A percentile compares a stretch with the other conserved stretches of the same genome.
phyloP scores from a whole-genome alignment of 2,113 vertebrate species.

The Puffinus mauretanicus region DNA sequence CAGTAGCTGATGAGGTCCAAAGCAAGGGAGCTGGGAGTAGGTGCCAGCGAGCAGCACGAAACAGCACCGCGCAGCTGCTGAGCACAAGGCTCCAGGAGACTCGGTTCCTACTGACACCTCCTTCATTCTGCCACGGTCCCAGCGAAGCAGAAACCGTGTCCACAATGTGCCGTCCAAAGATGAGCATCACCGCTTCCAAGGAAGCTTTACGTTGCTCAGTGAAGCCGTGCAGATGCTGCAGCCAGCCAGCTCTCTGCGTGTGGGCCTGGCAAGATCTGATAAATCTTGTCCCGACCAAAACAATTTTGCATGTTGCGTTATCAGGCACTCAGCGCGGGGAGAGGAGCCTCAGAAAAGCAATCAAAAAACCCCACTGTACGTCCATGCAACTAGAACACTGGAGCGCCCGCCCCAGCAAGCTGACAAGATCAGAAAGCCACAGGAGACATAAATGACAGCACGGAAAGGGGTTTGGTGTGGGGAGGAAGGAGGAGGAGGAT shows the following conservation, averaged over 20 bases:
- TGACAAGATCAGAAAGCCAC: constrained; percentile 24
- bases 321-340: not conserved
- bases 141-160: not conserved
- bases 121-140: not conserved
- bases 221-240: not conserved
- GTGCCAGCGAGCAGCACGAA: not conserved
- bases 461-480: not conserved
- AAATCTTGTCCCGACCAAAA: not conserved
- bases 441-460: not conserved
- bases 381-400: not conserved
- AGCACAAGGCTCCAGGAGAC: not conserved
- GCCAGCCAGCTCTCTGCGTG: not conserved
- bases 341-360: not conserved
- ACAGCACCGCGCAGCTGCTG: not conserved
- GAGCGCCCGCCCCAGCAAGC: not conserved
- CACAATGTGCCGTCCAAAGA: not conserved
- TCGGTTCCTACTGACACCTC: not conserved
- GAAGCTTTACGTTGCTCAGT: not conserved
- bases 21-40: not conserved
- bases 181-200: not conserved
- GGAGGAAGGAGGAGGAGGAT: constrained; percentile 56
- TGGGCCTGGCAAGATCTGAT: not conserved
- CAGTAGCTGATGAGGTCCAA: rapidly evolving
- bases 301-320: not conserved
- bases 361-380: not conserved